Conservation (phyloP, 2,888 invertebrate genomes). For the Hyposoter dolosus region DNA sequence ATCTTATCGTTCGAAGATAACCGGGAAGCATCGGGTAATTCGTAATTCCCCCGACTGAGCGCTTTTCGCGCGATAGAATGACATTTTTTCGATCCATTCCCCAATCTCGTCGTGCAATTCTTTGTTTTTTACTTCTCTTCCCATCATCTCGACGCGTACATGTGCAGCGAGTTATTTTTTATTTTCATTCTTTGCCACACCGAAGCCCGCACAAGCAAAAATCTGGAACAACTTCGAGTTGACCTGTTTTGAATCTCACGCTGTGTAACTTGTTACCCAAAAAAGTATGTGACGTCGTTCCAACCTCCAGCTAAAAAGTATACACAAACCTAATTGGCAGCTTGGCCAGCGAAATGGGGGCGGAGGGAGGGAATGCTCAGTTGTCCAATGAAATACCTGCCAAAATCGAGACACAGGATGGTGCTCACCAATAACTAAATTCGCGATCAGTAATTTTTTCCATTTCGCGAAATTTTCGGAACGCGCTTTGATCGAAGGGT, state of each 20-base stretch:
- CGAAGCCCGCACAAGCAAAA: neutral
- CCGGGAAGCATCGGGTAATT: conserved; percentile 14
- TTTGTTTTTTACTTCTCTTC: neutral
- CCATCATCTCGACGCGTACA: neutral
- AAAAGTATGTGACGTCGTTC: neutral
- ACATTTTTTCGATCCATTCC: neutral
- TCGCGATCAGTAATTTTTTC: neutral
- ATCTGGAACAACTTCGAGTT: neutral
- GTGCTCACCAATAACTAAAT: neutral
- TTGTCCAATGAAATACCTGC: conserved; percentile 2
- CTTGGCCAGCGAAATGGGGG: conserved; percentile 28
- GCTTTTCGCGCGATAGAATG: conserved; percentile 7
- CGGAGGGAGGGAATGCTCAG: neutral
- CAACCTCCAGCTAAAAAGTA: conserved; percentile 23
- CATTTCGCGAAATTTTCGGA: neutral
- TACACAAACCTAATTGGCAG: conserved; percentile 44
- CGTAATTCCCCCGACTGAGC: conserved; percentile 18
- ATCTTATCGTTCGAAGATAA: conserved; percentile 38
- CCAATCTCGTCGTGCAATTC: neutral
- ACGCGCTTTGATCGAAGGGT: neutral
- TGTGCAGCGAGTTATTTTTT: neutral
- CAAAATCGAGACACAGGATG: neutral
- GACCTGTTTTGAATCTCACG: conserved; percentile 4
- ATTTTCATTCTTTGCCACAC: neutral
- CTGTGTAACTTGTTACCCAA: conserved; percentile 7